These are phyloP conservation scores for Hormiphora californensis DNA, from an alignment of 37 sponge, comb jelly and placozoan genomes.

Conservation along the genomic window DNA sequence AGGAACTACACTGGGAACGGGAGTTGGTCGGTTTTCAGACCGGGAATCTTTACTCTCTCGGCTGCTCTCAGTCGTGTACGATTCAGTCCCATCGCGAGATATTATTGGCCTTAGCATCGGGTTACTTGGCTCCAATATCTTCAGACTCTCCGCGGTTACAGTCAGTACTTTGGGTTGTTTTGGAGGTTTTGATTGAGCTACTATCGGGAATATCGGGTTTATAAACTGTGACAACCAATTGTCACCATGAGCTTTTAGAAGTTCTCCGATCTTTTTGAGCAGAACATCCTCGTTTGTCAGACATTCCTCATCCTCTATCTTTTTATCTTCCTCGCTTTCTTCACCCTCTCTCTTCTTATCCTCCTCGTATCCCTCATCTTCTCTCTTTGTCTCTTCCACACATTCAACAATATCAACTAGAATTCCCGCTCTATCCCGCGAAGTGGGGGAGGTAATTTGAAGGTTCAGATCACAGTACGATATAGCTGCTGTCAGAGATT, in stretches of 20 bases:
- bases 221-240: background rate
- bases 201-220: background rate
- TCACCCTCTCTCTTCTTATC: no score
- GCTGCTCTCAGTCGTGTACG: conserved; percentile 1
- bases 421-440: background rate
- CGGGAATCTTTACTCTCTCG: background rate
- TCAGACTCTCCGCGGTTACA: background rate
- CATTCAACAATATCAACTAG: background rate
- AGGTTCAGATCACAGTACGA: background rate
- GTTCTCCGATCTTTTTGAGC: background rate
- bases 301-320: background rate
- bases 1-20: background rate
- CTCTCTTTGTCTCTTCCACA: background rate
- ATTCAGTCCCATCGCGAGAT: background rate
- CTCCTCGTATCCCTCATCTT: background rate
- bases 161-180: background rate
- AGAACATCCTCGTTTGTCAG: background rate
- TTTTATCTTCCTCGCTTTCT: background rate
- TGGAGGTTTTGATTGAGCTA: background rate
- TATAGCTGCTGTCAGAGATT: background rate
- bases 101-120: no score
- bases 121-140: background rate
- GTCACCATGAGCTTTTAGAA: background rate
- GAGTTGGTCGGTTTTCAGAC: background rate
- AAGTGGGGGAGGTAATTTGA: background rate